Percentiles rank a stretch among this genome's conserved stretches.
Conservation (phyloP, 2,113 vertebrate genomes). For the rabbit (Oryctolagus cuniculus) region mOryCun1.1 NC_091445.1:39628501-39629000, state of each 20-base stretch:
- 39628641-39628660: constrained; percentile 6
- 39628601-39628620: not conserved
- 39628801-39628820: not conserved
- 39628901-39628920: no score
- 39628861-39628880: no score
- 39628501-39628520: not conserved
- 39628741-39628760: not conserved
- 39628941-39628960: no score
- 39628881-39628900: no score
- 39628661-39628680: not conserved
- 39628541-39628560: not conserved
- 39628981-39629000: no score
- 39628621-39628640: not conserved
- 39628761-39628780: not conserved
- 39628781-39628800: not conserved
- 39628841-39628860: not conserved
- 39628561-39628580: not conserved
- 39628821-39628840: not conserved
- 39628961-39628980: no score
- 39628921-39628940: no score
- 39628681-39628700: not conserved
- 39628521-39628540: constrained; percentile 20
- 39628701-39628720: not conserved
- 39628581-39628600: not conserved
- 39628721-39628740: not conserved